These are phyloP conservation scores for Gari tellinella DNA, from an alignment of 2,888 invertebrate species.

Conservation along the genomic window DNA sequence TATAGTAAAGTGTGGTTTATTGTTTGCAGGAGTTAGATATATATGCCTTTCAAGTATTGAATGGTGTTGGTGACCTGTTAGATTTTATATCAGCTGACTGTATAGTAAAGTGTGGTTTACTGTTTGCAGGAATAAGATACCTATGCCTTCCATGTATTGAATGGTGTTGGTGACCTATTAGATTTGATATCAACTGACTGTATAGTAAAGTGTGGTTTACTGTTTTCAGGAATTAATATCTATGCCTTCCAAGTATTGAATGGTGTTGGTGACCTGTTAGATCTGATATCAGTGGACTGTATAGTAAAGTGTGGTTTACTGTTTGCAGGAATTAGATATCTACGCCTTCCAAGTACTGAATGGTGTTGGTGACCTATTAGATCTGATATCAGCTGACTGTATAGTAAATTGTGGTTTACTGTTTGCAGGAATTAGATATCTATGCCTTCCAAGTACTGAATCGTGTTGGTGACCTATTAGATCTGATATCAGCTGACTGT, in stretches of 20 bases:
- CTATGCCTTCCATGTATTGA: slow-evolving; percentile 79
- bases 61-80: slow-evolving; percentile 78
- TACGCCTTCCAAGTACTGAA: slow-evolving; percentile 81
- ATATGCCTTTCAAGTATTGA: slow-evolving; percentile 79
- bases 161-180: slow-evolving; percentile 78
- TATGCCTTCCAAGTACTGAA: slow-evolving; percentile 81
- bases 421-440: slow-evolving; percentile 59
- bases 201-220: no score
- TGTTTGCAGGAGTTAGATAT: slow-evolving; percentile 63
- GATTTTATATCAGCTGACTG: slow-evolving; percentile 71
- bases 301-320: no score
- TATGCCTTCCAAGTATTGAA: slow-evolving; percentile 81
- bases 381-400: slow-evolving; percentile 68
- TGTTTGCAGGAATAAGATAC: slow-evolving; percentile 63
- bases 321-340: slow-evolving; percentile 62
- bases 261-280: slow-evolving; percentile 78
- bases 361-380: slow-evolving; percentile 78
- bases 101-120: no score
- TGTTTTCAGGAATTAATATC: no score
- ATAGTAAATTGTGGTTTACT: no score
- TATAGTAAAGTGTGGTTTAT: no score
- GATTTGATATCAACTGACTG: slow-evolving; percentile 71
- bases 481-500: no score
- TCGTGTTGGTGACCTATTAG: slow-evolving; percentile 78
- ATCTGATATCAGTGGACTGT: slow-evolving; percentile 71